Conservation (phyloP, 2,888 invertebrate genomes). For the Synergus itoensis region DNA sequence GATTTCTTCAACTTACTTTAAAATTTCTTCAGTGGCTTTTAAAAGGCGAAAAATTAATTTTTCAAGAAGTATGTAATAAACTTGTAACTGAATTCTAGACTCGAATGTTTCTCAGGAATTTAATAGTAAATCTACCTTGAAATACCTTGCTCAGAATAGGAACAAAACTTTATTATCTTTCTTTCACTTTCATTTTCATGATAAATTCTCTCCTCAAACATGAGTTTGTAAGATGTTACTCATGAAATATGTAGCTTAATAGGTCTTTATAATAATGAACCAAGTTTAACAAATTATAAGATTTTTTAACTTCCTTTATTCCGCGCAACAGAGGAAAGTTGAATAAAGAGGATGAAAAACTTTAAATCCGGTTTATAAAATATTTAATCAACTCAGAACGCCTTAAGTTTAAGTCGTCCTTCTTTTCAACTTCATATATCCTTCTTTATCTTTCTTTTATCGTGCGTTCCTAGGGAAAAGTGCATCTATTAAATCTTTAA, state of each 20-base stretch:
- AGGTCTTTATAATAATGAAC: not conserved
- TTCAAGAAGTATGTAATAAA: no score
- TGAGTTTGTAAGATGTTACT: no score
- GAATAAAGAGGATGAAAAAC: not conserved
- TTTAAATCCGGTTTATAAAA: conserved; percentile 3
- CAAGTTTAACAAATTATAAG: not conserved
- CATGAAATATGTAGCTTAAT: not conserved
- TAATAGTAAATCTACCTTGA: no score
- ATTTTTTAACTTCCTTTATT: not conserved
- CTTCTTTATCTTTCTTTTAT: not conserved
- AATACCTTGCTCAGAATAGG: no score
- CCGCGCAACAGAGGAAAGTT: not conserved
- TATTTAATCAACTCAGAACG: conserved; percentile 3
- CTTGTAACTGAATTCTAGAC: no score
- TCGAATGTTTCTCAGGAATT: no score
- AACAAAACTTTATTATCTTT: no score
- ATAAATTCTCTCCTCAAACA: no score
- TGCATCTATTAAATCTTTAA: not conserved
- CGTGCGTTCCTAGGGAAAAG: not conserved
- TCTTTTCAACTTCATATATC: not conserved
- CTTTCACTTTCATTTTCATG: no score
- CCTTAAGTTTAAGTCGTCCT: not conserved
- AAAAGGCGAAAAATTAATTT: no score
- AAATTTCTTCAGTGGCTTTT: no score
- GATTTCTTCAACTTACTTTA: not conserved